Base-by-base conservation (phyloP, 2,113 vertebrate species). In the Melozone crissalis region DNA sequence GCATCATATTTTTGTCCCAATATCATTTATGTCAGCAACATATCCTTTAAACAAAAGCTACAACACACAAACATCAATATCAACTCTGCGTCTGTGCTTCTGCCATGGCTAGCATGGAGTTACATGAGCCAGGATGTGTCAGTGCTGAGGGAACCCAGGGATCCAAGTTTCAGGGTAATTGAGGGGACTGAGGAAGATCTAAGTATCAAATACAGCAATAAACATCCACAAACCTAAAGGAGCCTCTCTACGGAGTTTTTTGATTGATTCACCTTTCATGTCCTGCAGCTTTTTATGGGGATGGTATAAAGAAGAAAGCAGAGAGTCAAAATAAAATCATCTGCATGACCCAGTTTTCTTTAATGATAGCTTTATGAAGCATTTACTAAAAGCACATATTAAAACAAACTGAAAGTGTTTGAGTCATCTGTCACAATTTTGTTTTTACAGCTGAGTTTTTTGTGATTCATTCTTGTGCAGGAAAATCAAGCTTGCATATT, bases 141-240 rank as follows among this genome's bases (percentile, higher is more conserved):
- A n/a, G 65, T 37, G 33, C 46, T 74, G 52, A 37, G 11, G 62
- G 27, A 88, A 67, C 13, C 13, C 17, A 13, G 22, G 35, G 51
- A 76, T 80, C 57, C n/a, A 84, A 91, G 52, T 0, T 76, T 30
- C 16, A n/a, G 46, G 14, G 37, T 52, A 88, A 77, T 3, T 41
- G 65, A 83, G 44, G 47, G 30, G 88, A 67, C 27, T 57, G 67
- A 63, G 49, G 35, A 91, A 84, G 15, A 83, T 47, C 11, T 41
- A 71, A 90, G 39, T 57, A 88, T 72, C 39, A 88, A 80, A 88
- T 33, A 59, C 18, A 82, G 78, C 59, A 86, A 85, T 15, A 90
- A 84, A 80, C 28, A 73, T 59, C 63, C 26, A 7, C n/a, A 66
- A 52, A 28, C 22, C 30, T 77, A 52, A 66, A 85, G 79, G 26